Evolutionary conservation across 2,113 vertebrate species (phyloP), one percentile per base, ranked within the genome.

Genomic region (Tyrannus savana): DNA sequence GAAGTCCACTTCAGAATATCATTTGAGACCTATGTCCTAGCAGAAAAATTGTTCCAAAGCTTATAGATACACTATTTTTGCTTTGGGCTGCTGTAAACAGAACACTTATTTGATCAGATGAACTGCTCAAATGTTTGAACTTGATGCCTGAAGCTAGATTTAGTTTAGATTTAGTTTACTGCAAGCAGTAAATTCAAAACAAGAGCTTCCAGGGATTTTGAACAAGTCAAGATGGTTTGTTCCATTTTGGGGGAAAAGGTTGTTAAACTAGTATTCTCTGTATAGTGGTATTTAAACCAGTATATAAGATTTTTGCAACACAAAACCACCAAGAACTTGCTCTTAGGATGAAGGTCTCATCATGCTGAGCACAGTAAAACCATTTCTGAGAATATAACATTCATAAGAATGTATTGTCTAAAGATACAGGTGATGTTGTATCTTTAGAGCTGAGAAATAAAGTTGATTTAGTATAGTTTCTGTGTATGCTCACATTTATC

Each of bases 261-360:
- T 90, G 72, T 82, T 44, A 79, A 90, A 73, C 41, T 53, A 44
- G 5, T 68, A 50, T 53, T 94, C n/a, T 73, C 22, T 72, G 12
- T 46, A 69, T 25, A 46, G 8, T 87, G 35, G 25, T 74, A 67
- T 59, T 80, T 74, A 55, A 80, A 47, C 21, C 10, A 67, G 30
- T 35, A 33, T 14, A 83, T 42, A 87, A 89, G 60, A 78, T 41
- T 91, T 95, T 93, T 89, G 46, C 41, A 79, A 84, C 21, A 78
- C 28, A 78, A 82, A 87, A 75, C 28, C 42, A 87, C 35, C 3
- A 46, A 95, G 56, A 81, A 44, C 50, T 84, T 92, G 35, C 19
- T 87, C 79, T 83, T 64, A 37, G 47, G 76, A 81, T 91, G 86
- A 95, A 89, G 73, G 83, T 78, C 91, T 91, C n/a, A 66, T 42